Evolutionary conservation across 2,113 vertebrate genomes (phyloP), one percentile per base, ranked within the genome.

Genomic region (Cricetomys ansorgei): DNA sequence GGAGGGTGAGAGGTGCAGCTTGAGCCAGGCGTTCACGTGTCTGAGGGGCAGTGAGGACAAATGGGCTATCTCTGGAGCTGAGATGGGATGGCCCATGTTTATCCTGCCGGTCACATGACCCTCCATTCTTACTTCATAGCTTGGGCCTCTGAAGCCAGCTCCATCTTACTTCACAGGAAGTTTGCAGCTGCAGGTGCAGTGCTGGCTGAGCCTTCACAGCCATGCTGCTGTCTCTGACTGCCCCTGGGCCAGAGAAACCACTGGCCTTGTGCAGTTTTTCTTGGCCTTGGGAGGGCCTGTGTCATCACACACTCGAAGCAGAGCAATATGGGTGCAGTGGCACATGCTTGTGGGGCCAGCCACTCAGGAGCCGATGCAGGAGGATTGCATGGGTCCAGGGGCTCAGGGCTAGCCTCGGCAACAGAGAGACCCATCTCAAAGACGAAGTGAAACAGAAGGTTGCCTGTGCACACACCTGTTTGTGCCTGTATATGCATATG

Each of bases 141-240:
- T 1, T 59, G 37, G 31, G 67, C 70, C 31, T 6, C 1, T 0
- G 84, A 34, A 50, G 75, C 55, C 1, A 6, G 13, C 12, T 85
- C 90, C 75, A 0, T 72, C 81, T 79, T 50, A 40, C 73, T 76
- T 29, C 80, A 64, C 65, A 88, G 96, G 93, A 96, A 95, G 95
- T 95, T 96, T 91, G 59, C 2, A 57, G 79, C 57, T 4, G 50
- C n/a, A 95, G 86, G 89, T 17, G 17, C 45, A 25, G 64, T 13
- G 73, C 84, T 76, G 86, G 73, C 37, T 1, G 16, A 31, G 37
- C 64, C 9, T 19, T 59, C 21, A 3, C 3, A 13, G 12, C 53
- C 21, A 2, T 4, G 3, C 27, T 4, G 1, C 70, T 21, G 55
- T 27, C 45, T 72, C 31, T 50, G 79, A 5, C 23, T 2, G n/a